A percentile compares a stretch with the other conserved stretches of the same genome.
Conservation (phyloP, 2,113 vertebrate species). For the Tyrannus savana region DNA sequence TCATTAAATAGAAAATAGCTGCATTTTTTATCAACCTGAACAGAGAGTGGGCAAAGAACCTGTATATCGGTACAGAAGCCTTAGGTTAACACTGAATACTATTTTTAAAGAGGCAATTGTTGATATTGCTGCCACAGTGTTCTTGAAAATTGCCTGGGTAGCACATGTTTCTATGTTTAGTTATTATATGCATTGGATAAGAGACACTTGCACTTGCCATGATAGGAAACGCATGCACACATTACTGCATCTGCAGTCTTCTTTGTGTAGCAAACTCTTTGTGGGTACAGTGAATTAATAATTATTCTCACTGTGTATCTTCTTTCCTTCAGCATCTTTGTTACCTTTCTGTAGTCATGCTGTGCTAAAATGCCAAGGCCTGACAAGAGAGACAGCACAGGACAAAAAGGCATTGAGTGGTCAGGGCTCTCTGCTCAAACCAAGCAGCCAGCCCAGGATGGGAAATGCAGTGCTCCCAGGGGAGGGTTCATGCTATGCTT, state of each 20-base stretch:
- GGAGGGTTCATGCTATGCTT: background rate
- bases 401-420: background rate
- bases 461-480: rapidly evolving
- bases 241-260: background rate
- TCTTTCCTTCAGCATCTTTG: background rate
- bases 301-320: background rate
- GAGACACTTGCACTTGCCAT: background rate
- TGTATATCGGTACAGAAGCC: background rate
- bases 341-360: background rate
- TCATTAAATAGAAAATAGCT: background rate
- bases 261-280: background rate
- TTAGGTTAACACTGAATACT: background rate
- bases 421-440: background rate
- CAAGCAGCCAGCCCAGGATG: background rate
- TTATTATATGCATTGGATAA: background rate
- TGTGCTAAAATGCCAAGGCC: background rate
- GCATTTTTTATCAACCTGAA: background rate
- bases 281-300: background rate
- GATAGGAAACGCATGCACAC: background rate
- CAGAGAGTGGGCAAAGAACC: background rate
- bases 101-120: background rate
- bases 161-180: background rate
- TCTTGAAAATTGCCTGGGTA: background rate
- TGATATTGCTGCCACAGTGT: background rate
- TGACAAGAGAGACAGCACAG: background rate